These are phyloP conservation scores for Macrophya alboannulata DNA, from an alignment of 2,888 invertebrate genomes.

Conservation along the genomic window DNA sequence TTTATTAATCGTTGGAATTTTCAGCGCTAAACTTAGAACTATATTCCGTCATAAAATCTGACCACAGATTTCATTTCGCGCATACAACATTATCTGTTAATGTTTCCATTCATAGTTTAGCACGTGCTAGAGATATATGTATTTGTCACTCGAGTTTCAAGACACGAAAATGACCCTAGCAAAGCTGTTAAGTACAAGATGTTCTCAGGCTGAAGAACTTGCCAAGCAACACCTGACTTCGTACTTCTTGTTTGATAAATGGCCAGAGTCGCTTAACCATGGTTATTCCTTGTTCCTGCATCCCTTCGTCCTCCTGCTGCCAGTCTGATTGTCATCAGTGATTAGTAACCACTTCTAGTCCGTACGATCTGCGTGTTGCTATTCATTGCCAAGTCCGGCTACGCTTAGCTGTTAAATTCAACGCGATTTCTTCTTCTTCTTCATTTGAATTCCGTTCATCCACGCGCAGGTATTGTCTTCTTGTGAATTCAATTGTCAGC, in stretches of 20 bases:
- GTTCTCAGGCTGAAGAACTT: background rate
- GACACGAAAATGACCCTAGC: background rate
- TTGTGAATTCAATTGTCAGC: constrained; percentile 36
- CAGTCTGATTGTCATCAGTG: constrained; percentile 13
- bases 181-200: constrained; percentile 30
- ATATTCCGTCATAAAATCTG: background rate
- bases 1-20: background rate
- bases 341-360: constrained; percentile 49
- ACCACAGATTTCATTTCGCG: background rate
- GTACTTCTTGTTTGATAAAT: constrained; percentile 27
- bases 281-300: constrained; percentile 11
- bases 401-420: constrained; percentile 31
- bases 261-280: background rate
- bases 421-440: background rate
- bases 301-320: constrained; percentile 15
- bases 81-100: background rate
- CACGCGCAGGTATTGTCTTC: constrained; percentile 14
- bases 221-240: constrained; percentile 33
- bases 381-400: constrained; percentile 48
- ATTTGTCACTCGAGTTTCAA: constrained; percentile 27
- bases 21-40: background rate
- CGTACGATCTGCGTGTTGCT: constrained; percentile 36
- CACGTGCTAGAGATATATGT: constrained; percentile 33
- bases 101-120: background rate
- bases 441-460: constrained; percentile 42